Evolutionary conservation across 2,797 vertebrate genomes (phyloP), one percentile per base, ranked within the genome.

Genomic region (Glossophaga mutica): DNA sequence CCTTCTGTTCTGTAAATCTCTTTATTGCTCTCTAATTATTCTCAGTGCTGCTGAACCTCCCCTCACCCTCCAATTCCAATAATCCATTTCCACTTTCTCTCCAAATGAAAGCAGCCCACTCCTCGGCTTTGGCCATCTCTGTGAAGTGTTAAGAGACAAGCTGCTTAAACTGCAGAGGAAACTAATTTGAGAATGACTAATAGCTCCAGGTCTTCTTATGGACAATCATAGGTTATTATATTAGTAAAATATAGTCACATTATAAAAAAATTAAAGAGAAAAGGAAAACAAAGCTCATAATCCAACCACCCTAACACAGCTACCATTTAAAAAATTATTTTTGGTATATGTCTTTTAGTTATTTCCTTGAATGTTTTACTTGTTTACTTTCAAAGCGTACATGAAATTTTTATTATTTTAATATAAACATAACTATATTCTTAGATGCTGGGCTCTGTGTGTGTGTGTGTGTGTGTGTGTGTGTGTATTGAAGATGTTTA

Each of bases 181-280:
- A 81, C 24, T 68, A 85, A 42, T 57, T 16, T 71, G 68, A 86
- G 37, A 50, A 89, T 74, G n/a, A 48, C 22, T 78, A 88, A 37
- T 71, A 71, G 59, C 50, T 88, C 42, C 82, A 39, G 59, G 65
- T 6, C 5, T 65, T 84, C 29, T 42, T 68, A 89, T 37, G 24
- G 2, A 3, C 74, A 85, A n/a, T 46, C 70, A 2, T 24, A 74
- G n/a, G 34, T 89, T 39, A 76, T 83, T 87, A 62, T 68, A 62
- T 82, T 74, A 67, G n/a, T 86, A 94, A 96, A 94, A 91, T 52
- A 68, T 29, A 88, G 59, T 22, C 50, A 74, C 70, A 42, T 65
- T 52, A 78, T 22, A 15, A 83, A 39, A 84, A 68, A 52, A 68
- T 42, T 88, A 6, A 82, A 59, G 67, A 77, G 18, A 73, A 57